phyloP scores from a whole-genome alignment of 1,140 invertebrate species.

The Camponotus vicinus region DNA sequence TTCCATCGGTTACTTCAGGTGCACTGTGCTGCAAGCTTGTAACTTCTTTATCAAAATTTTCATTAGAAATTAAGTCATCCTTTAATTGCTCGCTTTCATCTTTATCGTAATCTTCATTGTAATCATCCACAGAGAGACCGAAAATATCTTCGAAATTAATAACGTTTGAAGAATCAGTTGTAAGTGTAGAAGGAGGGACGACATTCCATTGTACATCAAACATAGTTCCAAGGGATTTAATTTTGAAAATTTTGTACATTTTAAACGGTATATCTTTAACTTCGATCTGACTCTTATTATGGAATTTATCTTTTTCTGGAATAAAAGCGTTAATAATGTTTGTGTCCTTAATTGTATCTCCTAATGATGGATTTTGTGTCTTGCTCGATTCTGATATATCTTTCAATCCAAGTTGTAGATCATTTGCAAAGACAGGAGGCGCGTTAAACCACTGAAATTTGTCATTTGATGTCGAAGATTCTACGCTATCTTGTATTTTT shows the following conservation, averaged over 20 bases:
- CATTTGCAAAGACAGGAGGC: background rate
- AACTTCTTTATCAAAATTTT: conserved; percentile 1
- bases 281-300: background rate
- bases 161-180: background rate
- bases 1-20: background rate
- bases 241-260: background rate
- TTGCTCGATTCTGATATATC: conserved; percentile 2
- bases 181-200: background rate
- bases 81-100: background rate
- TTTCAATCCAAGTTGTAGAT: background rate
- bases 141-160: background rate
- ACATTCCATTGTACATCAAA: background rate
- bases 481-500: background rate
- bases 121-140: background rate
- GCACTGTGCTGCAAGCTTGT: background rate
- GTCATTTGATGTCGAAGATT: background rate
- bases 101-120: background rate
- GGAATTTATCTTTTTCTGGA: background rate
- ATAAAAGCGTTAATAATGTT: background rate
- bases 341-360: background rate
- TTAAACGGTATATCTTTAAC: background rate
- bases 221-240: background rate
- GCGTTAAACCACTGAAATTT: conserved; percentile 24
- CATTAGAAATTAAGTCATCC: background rate
- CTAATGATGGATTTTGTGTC: background rate